Percentiles rank a stretch among this genome's conserved stretches.
phyloP scores from a whole-genome alignment of 2,113 vertebrate genomes.

The Micromys minutus region DNA sequence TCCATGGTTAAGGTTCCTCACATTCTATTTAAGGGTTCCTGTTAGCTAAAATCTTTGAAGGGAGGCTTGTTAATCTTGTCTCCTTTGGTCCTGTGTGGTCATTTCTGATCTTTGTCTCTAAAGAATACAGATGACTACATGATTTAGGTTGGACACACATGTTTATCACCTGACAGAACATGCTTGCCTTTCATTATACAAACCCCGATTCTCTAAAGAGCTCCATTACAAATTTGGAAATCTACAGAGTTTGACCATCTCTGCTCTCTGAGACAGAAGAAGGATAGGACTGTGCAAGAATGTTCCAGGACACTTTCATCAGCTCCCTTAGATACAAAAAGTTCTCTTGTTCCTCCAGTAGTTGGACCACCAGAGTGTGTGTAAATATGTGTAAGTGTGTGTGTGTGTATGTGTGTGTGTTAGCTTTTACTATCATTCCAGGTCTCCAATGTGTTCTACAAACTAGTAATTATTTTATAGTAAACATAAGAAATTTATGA shows the following conservation, averaged over 20 bases:
- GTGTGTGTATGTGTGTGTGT: no score
- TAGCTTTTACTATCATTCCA: not conserved
- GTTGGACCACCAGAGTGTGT: not conserved
- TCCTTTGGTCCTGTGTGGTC: not conserved
- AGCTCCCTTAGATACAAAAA: not conserved
- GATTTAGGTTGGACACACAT: not conserved
- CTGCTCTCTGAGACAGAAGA: not conserved
- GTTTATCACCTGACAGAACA: not conserved
- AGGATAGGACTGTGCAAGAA: not conserved
- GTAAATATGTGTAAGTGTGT: no score
- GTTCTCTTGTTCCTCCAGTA: not conserved
- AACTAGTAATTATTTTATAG: not conserved
- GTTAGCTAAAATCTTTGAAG: not conserved
- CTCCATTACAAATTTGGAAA: accelerated
- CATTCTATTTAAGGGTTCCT: not conserved
- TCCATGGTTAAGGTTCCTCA: not conserved
- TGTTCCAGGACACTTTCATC: not conserved
- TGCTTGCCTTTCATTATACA: not conserved
- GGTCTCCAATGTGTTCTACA: not conserved
- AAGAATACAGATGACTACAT: not conserved
- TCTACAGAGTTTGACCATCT: not conserved
- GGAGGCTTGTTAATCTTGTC: not conserved
- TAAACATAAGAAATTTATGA: not conserved
- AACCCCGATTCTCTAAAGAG: not conserved
- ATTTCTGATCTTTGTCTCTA: not conserved